Evolutionary conservation across 2,888 invertebrate genomes (phyloP).

Genomic region (Drosophila subquinaria): DNA sequence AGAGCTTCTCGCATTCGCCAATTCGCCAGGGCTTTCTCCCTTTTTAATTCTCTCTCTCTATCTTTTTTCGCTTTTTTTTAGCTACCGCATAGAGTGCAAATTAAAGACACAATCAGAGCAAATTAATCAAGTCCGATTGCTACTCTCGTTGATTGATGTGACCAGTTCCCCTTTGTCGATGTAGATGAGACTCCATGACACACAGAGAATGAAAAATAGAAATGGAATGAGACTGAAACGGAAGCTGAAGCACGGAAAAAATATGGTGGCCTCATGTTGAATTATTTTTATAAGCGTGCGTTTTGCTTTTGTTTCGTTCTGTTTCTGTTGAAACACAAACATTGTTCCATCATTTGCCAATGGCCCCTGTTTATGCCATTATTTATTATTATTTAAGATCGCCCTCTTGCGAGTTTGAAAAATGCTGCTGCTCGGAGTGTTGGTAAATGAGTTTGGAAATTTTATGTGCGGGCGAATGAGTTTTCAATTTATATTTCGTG

Average conservation of each 20-base stretch:
- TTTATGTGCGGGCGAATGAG: conserved; percentile 77
- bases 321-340: conserved; percentile 58
- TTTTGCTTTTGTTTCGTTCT: conserved; percentile 45
- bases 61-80: conserved; percentile 20
- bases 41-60: conserved; percentile 17
- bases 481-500: conserved; percentile 77
- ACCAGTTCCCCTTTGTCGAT: conserved; percentile 47
- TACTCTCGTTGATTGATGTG: conserved; percentile 68
- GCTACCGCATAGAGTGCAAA: conserved; percentile 60
- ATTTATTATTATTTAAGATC: conserved; percentile 76
- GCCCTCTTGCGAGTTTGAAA: conserved; percentile 68
- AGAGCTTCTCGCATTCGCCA: conserved; percentile 36
- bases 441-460: conserved; percentile 77
- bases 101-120: conserved; percentile 80
- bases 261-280: conserved; percentile 32
- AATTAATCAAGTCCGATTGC: conserved; percentile 78
- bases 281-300: conserved; percentile 56
- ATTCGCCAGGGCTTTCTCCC: conserved; percentile 24
- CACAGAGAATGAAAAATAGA: conserved; percentile 1
- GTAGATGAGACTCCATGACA: not conserved
- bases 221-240: not conserved
- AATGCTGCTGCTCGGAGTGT: conserved; percentile 66
- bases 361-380: conserved; percentile 61
- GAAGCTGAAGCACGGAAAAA: conserved; percentile 5
- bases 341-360: conserved; percentile 56